Evolutionary conservation across 2,113 vertebrate genomes (phyloP), one percentile per base, ranked within the genome.

Genomic region (Merops nubicus): DNA sequence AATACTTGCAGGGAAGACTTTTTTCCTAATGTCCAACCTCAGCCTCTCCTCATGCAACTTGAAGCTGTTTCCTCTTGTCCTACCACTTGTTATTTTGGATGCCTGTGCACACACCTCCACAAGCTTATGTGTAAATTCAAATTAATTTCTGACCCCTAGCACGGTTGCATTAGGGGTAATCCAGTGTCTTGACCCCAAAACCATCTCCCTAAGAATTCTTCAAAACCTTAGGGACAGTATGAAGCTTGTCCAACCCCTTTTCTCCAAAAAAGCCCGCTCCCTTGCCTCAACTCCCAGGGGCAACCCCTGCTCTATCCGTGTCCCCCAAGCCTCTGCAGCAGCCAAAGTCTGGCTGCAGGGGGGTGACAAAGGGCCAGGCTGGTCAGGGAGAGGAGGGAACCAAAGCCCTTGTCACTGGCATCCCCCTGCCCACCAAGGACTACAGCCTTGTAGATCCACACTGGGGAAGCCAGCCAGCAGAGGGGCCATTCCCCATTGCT

Each of bases 71-170:
- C 62, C 38, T 63, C 26, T 29, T 20, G 19, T 64, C 40, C 62
- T 21, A 42, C 28, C 26, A 12, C 60, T 29, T 40, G 36, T 64
- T 17, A 42, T 40, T 64, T 43, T 19, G 6, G 29, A 40, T 9
- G 14, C 26, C 48, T 5, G 3, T 1, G 2, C 23, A 34, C 34
- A 12, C 14, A 28, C 28, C 34, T 40, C 28, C 62, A 26, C 53
- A 20, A 34, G 33, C 1, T 0, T 2, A 11, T 1, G 0, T 1
- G 1, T 31, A 33, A 43, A 48, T 12, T 11, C 48, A 34, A 23
- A 48, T 34, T 25, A 33, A 17, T 45, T 38, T n/a, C 59, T 10
- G 42, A 40, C 5, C 5, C 56, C 12, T 26, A 20, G 13, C 18
- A 16, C 0, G 3, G 45, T 43, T 50, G 15, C 43, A n/a, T 13